phyloP scores from a whole-genome alignment of 2,888 invertebrate species.

The Callyntrura guangdongensis region DNA sequence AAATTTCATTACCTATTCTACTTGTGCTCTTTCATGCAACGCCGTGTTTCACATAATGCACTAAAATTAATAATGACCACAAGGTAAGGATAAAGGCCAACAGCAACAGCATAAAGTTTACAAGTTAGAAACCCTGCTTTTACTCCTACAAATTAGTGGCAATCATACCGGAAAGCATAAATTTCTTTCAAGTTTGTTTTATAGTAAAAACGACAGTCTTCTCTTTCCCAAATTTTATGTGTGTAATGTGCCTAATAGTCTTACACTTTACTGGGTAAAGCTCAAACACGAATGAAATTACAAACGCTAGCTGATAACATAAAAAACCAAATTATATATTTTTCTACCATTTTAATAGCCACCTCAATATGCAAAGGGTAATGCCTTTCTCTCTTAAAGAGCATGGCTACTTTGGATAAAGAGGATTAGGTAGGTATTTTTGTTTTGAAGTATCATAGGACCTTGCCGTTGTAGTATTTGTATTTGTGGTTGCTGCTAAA shows the following conservation, averaged over 20 bases:
- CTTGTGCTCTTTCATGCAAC: no score
- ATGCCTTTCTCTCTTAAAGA: no score
- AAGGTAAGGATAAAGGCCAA: no score
- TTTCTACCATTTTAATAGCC: not conserved
- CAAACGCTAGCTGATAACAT: constrained; percentile 1
- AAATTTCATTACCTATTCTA: no score
- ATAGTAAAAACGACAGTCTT: constrained; percentile 59
- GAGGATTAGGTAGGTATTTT: no score
- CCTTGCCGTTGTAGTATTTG: not conserved
- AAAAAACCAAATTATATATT: no score
- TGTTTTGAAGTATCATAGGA: not conserved
- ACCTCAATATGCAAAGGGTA: not conserved
- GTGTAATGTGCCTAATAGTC: constrained; percentile 26
- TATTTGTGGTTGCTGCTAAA: not conserved
- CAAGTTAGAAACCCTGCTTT: constrained; percentile 47
- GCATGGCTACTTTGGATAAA: no score
- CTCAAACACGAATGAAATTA: constrained; percentile 33
- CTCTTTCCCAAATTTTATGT: constrained; percentile 43
- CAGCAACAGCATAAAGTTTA: constrained; percentile 3
- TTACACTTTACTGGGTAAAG: constrained; percentile 55
- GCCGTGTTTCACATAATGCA: no score
- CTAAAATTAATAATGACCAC: no score
- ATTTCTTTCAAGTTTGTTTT: constrained; percentile 73
- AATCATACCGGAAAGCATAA: constrained; percentile 73
- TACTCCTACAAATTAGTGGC: constrained; percentile 66